A percentile compares a stretch with the other conserved stretches of the same genome.
Evolutionary conservation across 2,888 invertebrate species (phyloP).

Genomic region (Callimorpha dominula): DNA sequence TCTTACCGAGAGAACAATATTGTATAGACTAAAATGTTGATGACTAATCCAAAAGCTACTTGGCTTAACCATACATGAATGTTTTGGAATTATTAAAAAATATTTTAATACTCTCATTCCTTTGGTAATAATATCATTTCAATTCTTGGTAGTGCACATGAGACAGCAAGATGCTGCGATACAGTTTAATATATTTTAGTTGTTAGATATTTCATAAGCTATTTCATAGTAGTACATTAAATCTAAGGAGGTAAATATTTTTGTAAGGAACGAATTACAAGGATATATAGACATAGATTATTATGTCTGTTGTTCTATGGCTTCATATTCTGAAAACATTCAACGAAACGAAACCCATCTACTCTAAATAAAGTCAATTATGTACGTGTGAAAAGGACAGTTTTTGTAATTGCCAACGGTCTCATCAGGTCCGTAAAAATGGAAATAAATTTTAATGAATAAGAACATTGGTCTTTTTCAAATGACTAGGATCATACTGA

Average conservation of each 20-base stretch:
- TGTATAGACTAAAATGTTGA: no score
- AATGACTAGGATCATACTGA: background rate
- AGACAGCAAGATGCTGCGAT: background rate
- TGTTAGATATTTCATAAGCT: background rate
- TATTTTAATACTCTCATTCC: background rate
- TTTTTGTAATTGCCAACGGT: background rate
- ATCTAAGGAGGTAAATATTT: no score
- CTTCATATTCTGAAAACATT: background rate
- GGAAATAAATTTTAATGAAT: background rate
- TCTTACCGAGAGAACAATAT: no score
- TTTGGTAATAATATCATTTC: background rate
- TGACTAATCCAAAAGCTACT: no score
- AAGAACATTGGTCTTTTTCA: background rate
- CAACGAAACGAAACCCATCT: background rate
- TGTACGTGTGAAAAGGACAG: background rate
- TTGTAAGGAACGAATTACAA: no score
- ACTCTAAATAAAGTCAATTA: background rate
- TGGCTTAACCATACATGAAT: background rate
- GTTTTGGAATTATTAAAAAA: background rate
- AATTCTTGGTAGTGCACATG: background rate
- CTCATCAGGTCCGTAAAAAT: background rate
- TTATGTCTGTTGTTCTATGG: background rate
- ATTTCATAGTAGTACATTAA: background rate
- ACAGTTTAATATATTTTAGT: slow-evolving; percentile 1
- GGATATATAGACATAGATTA: no score